These are phyloP conservation scores for Poecilus cupreus DNA, from an alignment of 2,888 invertebrate species.

Conservation along the genomic window DNA sequence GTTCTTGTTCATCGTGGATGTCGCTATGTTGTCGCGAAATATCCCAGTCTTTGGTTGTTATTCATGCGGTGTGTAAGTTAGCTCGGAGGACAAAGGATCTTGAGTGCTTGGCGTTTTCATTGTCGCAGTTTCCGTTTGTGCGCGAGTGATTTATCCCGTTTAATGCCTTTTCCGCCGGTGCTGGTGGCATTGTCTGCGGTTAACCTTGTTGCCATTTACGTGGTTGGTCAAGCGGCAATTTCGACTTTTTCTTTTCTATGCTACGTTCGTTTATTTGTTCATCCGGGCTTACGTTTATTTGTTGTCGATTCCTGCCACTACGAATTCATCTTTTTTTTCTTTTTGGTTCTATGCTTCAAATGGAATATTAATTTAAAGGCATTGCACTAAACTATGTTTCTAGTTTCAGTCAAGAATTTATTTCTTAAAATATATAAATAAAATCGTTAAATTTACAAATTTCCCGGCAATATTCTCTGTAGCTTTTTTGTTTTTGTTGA, in stretches of 20 bases:
- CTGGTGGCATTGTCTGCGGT: constrained; percentile 31
- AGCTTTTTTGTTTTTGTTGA: no score
- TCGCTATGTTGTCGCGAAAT: not conserved
- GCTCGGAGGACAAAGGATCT: constrained; percentile 32
- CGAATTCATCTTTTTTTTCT: not conserved
- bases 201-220: constrained; percentile 39
- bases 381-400: no score
- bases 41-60: constrained; percentile 27
- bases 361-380: constrained; percentile 20
- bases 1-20: constrained; percentile 3
- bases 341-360: not conserved
- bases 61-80: constrained; percentile 35
- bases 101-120: constrained; percentile 43
- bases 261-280: constrained; percentile 2
- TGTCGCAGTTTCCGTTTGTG: constrained; percentile 48
- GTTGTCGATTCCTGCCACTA: constrained; percentile 8
- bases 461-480: no score
- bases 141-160: constrained; percentile 49
- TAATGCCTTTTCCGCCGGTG: constrained; percentile 40
- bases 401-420: no score
- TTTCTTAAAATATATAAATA: no score
- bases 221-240: constrained; percentile 45
- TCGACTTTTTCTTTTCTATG: constrained; percentile 3
- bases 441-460: no score
- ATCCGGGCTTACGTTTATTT: constrained; percentile 37